Base-by-base conservation (phyloP, 2,888 invertebrate species). In the Drosophila parthenogenetica region DNA sequence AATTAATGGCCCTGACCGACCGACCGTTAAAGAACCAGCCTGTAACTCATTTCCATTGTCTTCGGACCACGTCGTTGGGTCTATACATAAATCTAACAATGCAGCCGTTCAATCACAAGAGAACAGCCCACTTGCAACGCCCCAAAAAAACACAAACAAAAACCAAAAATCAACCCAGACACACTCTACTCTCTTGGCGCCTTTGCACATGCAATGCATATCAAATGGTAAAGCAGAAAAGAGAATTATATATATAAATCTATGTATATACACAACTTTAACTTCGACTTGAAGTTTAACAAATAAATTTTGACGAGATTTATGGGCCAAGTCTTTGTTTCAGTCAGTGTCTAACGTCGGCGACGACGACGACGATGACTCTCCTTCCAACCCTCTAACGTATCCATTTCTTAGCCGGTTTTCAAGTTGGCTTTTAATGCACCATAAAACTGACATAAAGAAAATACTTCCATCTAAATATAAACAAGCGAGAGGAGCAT, bases 401-500 rank as follows among this genome's bases (percentile, higher is more conserved):
- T 48, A 49, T 43, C 37, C 29, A 39, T 50, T 37, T 59, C 57
- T 59, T 55, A 69, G 67, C 53, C 46, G 65, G 62, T 62, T 78
- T 69, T 80, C 65, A 71, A 70, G 58, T 77, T 78, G 87, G 55
- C 73, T 68, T 73, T 77, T 77, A 79, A 77, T 77, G 81, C 63
- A 59, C 61, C 69, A 58, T 80, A 81, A 87, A 87, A 78, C 71
- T 80, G 77, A 49, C 61, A 73, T 80, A 72, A 79, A 75, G 67
- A 79, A 80, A 86, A 80, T 74, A 78, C 82, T 77, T 83, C 71
- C 68, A 78, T 89, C 85, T 87, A 84, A 89, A 87, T 89, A 86
- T 78, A 89, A 87, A 81, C 76, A 85, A 75, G 85, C 48, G 65
- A 69, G 69, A 37, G 40, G 50, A 35, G 32, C 32, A 46, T 17